Conservation (phyloP, 2,797 vertebrate species). For the Phalloptychus januarius region DNA sequence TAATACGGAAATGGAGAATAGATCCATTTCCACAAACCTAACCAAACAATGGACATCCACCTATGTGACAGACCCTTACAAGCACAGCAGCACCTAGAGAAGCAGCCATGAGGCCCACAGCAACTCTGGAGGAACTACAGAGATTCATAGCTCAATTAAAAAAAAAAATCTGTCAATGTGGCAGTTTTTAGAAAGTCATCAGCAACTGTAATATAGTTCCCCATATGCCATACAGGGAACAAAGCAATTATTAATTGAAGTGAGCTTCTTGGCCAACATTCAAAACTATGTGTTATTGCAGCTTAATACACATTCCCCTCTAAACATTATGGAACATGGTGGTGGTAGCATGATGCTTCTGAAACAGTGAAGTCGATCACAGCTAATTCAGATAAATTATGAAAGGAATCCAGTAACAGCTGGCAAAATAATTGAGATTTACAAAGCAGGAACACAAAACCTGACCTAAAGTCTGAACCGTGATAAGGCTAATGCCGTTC, state of each 20-base stretch:
- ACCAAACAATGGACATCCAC: not conserved
- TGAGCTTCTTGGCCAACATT: not conserved
- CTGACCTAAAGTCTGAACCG: not conserved
- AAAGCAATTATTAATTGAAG: not conserved
- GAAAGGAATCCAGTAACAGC: not conserved
- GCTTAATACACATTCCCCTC: not conserved
- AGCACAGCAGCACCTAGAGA: not conserved
- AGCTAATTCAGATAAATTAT: not conserved
- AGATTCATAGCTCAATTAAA: not conserved
- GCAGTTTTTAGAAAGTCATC: not conserved
- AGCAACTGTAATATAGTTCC: not conserved
- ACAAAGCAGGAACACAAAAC: not conserved
- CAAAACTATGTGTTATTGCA: not conserved
- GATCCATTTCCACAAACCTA: not conserved
- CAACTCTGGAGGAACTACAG: not conserved
- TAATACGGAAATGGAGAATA: not conserved
- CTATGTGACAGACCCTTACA: not conserved
- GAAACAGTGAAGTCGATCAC: not conserved
- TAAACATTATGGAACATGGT: not conserved
- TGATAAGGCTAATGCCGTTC: not conserved
- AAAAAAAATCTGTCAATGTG: not conserved
- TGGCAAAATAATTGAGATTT: not conserved
- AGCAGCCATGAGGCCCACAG: not conserved
- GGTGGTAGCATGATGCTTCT: not conserved
- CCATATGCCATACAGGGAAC: not conserved